phyloP scores from a whole-genome alignment of 2,888 invertebrate genomes.

The Pandemis corylana region DNA sequence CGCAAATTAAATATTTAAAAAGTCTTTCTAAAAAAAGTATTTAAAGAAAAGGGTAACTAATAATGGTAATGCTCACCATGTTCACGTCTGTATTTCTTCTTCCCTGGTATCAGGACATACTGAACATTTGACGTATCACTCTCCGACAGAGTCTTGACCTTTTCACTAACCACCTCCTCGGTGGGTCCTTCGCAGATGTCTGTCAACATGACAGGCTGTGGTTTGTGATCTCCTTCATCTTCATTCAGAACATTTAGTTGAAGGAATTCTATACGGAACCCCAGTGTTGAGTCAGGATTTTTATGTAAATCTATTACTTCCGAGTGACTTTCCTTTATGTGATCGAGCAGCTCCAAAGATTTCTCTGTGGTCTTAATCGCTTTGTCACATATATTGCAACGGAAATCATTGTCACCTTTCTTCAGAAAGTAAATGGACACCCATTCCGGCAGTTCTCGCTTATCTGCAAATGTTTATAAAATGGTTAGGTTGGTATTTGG shows the following conservation, averaged over 20 bases:
- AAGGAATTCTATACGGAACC: constrained; percentile 76
- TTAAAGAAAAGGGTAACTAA: no score
- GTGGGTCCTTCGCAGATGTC: constrained; percentile 64
- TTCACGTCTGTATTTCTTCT: constrained; percentile 47
- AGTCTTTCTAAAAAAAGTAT: no score
- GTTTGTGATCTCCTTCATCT: constrained; percentile 56
- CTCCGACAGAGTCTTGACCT: constrained; percentile 39
- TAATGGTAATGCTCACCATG: constrained; percentile 22
- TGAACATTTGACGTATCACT: constrained; percentile 57
- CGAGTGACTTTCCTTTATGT: constrained; percentile 63
- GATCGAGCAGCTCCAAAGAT: constrained; percentile 59
- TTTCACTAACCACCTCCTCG: constrained; percentile 43
- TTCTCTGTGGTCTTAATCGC: constrained; percentile 57
- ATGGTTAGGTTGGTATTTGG: neutral
- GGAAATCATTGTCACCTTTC: constrained; percentile 51
- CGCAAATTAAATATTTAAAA: no score
- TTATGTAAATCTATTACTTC: constrained; percentile 74
- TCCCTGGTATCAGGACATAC: constrained; percentile 60
- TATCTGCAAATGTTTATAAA: constrained; percentile 45
- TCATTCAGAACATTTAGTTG: constrained; percentile 69
- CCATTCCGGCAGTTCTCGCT: constrained; percentile 65
- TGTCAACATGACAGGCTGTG: constrained; percentile 63
- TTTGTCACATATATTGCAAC: constrained; percentile 72
- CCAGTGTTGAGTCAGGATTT: constrained; percentile 66
- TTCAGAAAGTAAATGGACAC: constrained; percentile 69